Evolutionary conservation across 2,888 invertebrate genomes (phyloP).

Genomic region (Nemoura dubitans): DNA sequence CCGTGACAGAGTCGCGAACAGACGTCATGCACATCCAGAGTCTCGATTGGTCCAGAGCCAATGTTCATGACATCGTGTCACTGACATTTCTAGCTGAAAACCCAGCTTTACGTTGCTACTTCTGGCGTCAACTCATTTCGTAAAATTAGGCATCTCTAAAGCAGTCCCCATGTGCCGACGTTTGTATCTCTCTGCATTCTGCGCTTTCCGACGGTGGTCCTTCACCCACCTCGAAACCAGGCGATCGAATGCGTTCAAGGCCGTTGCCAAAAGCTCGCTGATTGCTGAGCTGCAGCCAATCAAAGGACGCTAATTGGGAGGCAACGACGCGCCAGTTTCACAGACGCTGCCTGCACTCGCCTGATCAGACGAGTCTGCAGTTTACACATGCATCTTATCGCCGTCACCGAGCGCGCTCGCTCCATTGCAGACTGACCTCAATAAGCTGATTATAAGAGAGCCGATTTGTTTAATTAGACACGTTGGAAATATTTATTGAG

Average conservation of each 20-base stretch:
- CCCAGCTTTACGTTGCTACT: no score
- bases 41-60: no score
- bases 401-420: background rate
- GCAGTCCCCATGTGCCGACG: no score
- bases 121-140: no score
- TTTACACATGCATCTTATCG: background rate
- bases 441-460: background rate
- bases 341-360: background rate
- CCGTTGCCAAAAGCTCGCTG: background rate
- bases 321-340: background rate
- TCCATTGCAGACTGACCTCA: background rate
- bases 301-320: background rate
- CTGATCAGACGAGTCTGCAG: background rate
- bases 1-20: no score
- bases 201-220: background rate
- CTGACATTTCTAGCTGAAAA: background rate
- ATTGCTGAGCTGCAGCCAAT: background rate
- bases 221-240: background rate
- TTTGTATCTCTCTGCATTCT: no score
- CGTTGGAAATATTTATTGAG: background rate
- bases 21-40: no score
- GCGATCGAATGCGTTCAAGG: background rate
- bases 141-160: background rate
- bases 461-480: background rate
- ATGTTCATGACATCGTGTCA: no score